These are phyloP conservation scores for Amblyteles armatorius DNA, from an alignment of 2,888 invertebrate species.

Conservation along the genomic window DNA sequence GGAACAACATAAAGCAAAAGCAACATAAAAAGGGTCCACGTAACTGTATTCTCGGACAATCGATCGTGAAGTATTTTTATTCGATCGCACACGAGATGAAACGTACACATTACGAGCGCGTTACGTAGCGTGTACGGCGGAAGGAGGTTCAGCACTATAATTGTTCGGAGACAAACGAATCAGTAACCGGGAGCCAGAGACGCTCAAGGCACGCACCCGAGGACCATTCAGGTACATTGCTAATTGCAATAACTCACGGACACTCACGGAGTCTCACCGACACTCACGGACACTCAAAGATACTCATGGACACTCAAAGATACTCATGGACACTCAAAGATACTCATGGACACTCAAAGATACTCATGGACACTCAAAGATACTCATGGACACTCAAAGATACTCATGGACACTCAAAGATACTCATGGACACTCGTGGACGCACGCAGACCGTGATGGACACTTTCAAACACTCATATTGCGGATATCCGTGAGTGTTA, in stretches of 20 bases:
- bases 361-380: too few species aligned
- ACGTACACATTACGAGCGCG: background rate
- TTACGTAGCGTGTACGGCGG: background rate
- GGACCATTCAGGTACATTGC: background rate
- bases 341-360: too few species aligned
- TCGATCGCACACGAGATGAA: background rate
- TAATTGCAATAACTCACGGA: background rate
- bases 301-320: too few species aligned
- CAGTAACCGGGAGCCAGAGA: background rate
- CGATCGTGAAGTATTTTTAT: background rate
- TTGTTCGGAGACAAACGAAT: background rate
- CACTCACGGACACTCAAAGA: too few species aligned
- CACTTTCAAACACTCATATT: background rate
- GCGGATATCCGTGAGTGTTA: too few species aligned
- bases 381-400: too few species aligned
- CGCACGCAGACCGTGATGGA: background rate
- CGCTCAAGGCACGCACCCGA: background rate
- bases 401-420: too few species aligned
- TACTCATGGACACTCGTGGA: background rate
- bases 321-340: too few species aligned
- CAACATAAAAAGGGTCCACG: background rate
- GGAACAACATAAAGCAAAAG: background rate
- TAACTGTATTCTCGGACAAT: background rate
- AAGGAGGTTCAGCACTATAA: background rate
- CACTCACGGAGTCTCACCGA: too few species aligned